Conservation (phyloP, 2,888 invertebrate species). For the Cremastinae sp. region DNA sequence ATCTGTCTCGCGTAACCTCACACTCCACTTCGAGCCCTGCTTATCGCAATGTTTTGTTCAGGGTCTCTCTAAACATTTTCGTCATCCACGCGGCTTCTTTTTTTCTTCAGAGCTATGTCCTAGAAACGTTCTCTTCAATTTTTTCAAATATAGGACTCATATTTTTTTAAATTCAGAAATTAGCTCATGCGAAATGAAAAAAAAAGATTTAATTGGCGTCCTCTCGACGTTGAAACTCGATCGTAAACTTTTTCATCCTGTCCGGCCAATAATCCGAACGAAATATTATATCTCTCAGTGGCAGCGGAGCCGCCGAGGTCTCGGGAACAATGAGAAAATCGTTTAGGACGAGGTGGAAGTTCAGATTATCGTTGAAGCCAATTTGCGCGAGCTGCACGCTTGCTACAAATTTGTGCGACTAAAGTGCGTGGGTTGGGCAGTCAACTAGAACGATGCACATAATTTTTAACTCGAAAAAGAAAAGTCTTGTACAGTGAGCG, state of each 20-base stretch:
- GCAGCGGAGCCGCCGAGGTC: conserved; percentile 25
- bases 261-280: conserved; percentile 32
- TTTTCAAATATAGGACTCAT: no score
- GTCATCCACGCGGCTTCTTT: no score
- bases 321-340: conserved; percentile 29
- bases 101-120: no score
- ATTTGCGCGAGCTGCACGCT: conserved; percentile 48
- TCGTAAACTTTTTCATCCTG: conserved; percentile 51
- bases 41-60: no score
- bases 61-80: no score
- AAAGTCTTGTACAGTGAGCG: no score
- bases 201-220: conserved; percentile 38
- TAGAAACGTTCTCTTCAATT: no score
- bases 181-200: no score
- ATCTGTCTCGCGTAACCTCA: no score
- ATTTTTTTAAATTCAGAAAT: no score
- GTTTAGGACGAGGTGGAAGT: conserved; percentile 48
- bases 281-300: conserved; percentile 44
- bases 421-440: conserved; percentile 47
- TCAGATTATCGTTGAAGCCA: conserved; percentile 55
- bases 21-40: no score
- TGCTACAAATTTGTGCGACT: conserved; percentile 12
- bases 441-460: conserved; percentile 12
- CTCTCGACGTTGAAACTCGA: conserved; percentile 23
- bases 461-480: not conserved